These are phyloP conservation scores for Nomada lathburiana DNA, from an alignment of 2,888 invertebrate genomes.

Conservation along the genomic window DNA sequence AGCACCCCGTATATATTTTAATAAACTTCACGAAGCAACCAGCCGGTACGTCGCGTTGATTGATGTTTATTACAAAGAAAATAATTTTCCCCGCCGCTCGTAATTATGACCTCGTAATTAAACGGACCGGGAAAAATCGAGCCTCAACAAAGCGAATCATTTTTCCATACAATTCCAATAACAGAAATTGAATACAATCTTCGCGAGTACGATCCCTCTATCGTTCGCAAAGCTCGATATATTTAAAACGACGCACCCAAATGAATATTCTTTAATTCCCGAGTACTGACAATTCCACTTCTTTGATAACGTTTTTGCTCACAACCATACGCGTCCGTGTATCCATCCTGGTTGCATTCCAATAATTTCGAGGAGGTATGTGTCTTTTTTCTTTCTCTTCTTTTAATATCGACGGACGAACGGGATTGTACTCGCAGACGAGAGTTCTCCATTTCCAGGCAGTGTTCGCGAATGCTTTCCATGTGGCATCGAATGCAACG, in stretches of 20 bases:
- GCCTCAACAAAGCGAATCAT: constrained; percentile 14
- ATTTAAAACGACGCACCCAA: too few species aligned
- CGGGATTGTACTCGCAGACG: constrained; percentile 21
- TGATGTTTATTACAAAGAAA: constrained; percentile 1
- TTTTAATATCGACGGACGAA: constrained; percentile 37
- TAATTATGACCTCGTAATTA: not conserved
- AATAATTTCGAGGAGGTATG: constrained; percentile 28
- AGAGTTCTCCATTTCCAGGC: constrained; percentile 23
- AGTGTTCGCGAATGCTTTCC: constrained; percentile 13
- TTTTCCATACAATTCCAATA: constrained; percentile 14
- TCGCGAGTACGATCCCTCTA: too few species aligned
- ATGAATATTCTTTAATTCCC: constrained; percentile 30
- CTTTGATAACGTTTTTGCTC: not conserved
- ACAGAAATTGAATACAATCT: too few species aligned
- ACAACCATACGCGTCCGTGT: too few species aligned
- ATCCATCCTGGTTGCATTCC: not conserved
- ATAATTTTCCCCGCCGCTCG: not conserved
- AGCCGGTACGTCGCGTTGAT: not conserved
- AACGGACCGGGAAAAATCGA: not conserved
- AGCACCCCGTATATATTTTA: not conserved
- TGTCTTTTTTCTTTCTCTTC: not conserved
- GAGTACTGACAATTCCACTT: not conserved
- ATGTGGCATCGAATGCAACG: constrained; percentile 13
- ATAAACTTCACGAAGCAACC: not conserved
- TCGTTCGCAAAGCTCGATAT: too few species aligned